A percentile compares a stretch with the other conserved stretches of the same genome.
These are phyloP conservation scores for Scarus forsteni DNA, from an alignment of 2,797 vertebrate species.

Conservation along the genomic window DNA sequence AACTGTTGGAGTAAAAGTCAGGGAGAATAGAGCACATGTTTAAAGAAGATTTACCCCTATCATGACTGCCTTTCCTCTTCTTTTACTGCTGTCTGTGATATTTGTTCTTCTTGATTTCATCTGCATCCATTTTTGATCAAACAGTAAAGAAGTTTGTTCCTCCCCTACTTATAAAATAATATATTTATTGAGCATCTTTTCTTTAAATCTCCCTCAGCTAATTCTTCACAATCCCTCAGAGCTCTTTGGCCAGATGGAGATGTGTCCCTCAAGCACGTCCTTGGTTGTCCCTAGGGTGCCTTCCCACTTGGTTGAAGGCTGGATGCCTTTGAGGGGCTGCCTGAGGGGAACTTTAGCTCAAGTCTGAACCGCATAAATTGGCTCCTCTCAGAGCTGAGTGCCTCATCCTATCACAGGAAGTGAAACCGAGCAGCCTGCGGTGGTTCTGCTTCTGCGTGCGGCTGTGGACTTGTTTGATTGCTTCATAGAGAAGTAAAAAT, in stretches of 20 bases:
- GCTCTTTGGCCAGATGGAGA: constrained; percentile 44
- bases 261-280: constrained; percentile 41
- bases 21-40: constrained; percentile 53
- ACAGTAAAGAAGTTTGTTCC: constrained; percentile 22
- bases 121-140: constrained; percentile 37
- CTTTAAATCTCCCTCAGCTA: constrained; percentile 17
- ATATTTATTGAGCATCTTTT: constrained; percentile 38
- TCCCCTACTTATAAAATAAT: constrained; percentile 39
- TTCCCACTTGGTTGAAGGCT: constrained; percentile 37
- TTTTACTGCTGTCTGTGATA: constrained; percentile 38
- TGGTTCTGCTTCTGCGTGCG: constrained; percentile 4
- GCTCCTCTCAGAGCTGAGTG: constrained; percentile 28
- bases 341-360: constrained; percentile 47
- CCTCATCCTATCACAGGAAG: constrained; percentile 16
- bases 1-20: constrained; percentile 67
- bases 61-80: constrained; percentile 37
- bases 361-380: constrained; percentile 29
- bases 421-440: constrained; percentile 20
- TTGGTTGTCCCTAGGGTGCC: constrained; percentile 38
- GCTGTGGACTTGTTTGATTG: constrained; percentile 30
- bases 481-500: constrained; percentile 4
- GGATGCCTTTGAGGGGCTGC: constrained; percentile 36
- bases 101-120: constrained; percentile 24
- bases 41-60: constrained; percentile 63
- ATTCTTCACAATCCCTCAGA: constrained; percentile 13